Base-by-base conservation (phyloP, 2,888 invertebrate genomes). In the Drosophila neotestacea region DNA sequence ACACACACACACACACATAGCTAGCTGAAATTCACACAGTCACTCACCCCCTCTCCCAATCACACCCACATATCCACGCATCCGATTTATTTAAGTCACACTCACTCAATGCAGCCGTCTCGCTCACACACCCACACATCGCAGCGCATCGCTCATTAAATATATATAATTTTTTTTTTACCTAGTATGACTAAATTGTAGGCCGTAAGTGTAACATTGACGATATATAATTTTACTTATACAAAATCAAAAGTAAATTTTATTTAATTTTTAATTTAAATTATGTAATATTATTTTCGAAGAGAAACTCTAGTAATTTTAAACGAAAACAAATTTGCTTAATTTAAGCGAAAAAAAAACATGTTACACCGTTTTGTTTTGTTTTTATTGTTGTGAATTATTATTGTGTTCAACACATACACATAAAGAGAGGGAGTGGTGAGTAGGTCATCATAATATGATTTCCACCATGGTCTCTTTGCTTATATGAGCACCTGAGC, bases 401-500 rank as follows among this genome's bases (percentile, higher is more conserved):
- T 22, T 22, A 22, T 22, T 22, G 22, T 22, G 22, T 22, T 22
- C 22, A 22, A 1, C 22, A 22, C 22, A 22, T 22, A 3, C 3
- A 22, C 3, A 22, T 22, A 22, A 22, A 22, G 22, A 22, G 3
- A 22, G 22, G 3, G 22, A 3, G 22, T 22, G 22, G 22, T 22
- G 22, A 22, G 22, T 22, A 22, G 2, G 22, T 2, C 22, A 22
- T 22, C 22, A 22, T 22, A 22, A 22, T 22, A 22, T 22, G 22
- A 22, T 22, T 22, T 22, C 22, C 22, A 22, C 22, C 22, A 22
- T 3, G 22, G 22, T 22, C 22, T 22, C 22, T 22, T 34, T 16
- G 41, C 44, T 48, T 34, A 97, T 92, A 95, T 96, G 88, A 96
- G 95, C 70, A 97, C 95, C 94, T 97, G 97, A 63, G 93, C 94